Base-by-base conservation (phyloP, 1,140 invertebrate genomes). In the Hyphantria cunea region DNA sequence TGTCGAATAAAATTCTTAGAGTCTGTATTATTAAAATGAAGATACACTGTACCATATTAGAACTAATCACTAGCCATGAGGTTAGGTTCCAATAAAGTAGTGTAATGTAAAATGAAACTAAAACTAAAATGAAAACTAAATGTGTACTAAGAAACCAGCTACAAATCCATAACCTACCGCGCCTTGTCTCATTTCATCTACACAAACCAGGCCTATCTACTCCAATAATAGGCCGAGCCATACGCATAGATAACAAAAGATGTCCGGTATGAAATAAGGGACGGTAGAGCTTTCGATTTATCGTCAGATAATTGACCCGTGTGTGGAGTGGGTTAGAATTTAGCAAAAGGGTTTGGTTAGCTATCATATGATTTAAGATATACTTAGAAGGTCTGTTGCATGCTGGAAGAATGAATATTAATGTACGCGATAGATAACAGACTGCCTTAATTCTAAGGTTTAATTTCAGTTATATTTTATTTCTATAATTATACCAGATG, bases 261-360 rank as follows among this genome's bases (percentile, higher is more conserved):
- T 37, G 41, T 15, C 55, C 13, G 34, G 6, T 45, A 32, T 58
- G 55, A 58, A 44, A 33, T 41, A 9, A 48, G 33, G 33, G 41
- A 44, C 44, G 14, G 14, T 31, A 11, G 14, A 14, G 42, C 33
- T 45, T 37, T 48, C 45, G 55, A 58, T 58, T 58, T 58, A 56
- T 56, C 53, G 53, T 11, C 13, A 37, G 55, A 58, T 58, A 58
- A 58, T 58, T 58, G 55, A 58, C 53, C 53, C 53, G 11, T 56
- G 17, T 56, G 42, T 32, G 37, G 51, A 32, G 13, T 42, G 31
- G 13, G 25, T 55, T 17, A 45, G 53, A n/a, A 47, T 34, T 56
- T 44, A 6, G 41, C 6, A 44, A 44, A 44, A 13, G 13, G 41
- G 13, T 3, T 12, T 44, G 41, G 4, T 45, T 41, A 7, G 15